Conservation (phyloP, 2,113 vertebrate genomes). For the Pygathrix nemaeus region DNA sequence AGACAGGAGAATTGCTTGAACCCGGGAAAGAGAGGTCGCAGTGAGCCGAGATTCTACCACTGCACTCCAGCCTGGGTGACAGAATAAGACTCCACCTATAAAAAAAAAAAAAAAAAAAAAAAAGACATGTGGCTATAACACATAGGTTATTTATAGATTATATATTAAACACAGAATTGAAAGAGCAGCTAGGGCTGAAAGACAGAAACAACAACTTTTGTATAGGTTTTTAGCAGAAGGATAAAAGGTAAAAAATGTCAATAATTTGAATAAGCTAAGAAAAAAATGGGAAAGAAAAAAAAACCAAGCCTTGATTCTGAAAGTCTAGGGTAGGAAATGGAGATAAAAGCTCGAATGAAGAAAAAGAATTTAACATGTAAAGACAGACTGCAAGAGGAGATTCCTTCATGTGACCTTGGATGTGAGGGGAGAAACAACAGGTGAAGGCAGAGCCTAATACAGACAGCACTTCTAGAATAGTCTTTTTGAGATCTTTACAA, state of each 20-base stretch:
- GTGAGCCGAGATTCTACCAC: neutral
- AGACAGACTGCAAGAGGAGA: neutral
- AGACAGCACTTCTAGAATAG: neutral
- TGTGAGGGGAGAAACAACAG: neutral
- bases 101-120: neutral
- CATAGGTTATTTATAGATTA: neutral
- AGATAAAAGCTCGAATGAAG: neutral
- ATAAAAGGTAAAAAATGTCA: neutral
- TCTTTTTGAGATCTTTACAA: neutral
- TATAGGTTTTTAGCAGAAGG: neutral
- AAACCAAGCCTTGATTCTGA: neutral
- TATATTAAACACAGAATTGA: slow-evolving; percentile 21
- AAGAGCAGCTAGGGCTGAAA: neutral
- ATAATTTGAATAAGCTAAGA: neutral
- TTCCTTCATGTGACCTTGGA: neutral
- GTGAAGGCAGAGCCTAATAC: neutral
- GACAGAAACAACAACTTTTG: neutral
- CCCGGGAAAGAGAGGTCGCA: no score
- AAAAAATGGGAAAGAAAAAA: neutral
- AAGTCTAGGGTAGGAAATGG: neutral
- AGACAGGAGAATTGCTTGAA: no score
- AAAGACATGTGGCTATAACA: neutral
- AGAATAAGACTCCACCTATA: neutral
- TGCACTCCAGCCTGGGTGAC: neutral
- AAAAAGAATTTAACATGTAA: neutral